Evolutionary conservation across 2,113 vertebrate species (phyloP), one percentile per base, ranked within the genome.

Genomic region (Dunckerocampus dactyliophorus): DNA sequence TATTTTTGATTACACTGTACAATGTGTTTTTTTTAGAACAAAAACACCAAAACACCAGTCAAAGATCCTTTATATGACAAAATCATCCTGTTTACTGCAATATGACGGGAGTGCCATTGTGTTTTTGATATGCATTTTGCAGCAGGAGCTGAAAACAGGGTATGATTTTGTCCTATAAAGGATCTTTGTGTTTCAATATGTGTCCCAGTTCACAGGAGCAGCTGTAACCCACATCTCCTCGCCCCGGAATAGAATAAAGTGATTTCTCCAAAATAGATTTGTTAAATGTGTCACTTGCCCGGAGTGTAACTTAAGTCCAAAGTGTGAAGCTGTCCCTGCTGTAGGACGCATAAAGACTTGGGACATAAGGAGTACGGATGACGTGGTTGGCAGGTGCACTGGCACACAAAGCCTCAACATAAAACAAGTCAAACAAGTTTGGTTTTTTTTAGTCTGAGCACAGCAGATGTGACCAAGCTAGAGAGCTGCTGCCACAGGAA

Each of bases 151-250:
- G 5, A 28, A 28, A 28, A 39, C 37, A 39, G 10, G 11, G 37
- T 28, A 14, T 43, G 13, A 43, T 14, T 43, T 13, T 13, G 3
- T 14, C 13, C 11, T 14, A 43, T 43, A 13, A 14, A 43, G 39
- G 39, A 43, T 43, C 39, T 43, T 13, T 43, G 39, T 24, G 15
- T 16, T 59, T 59, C 31, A 22, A 12, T 59, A 47, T 62, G 45
- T 16, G 71, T 65, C 74, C 77, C 74, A 76, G 56, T 81, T 84
- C 74, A 71, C 65, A 71, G 75, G 46, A 80, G 64, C 76, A 75
- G 80, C 76, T 85, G 82, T 86, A 88, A 86, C 89, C 88, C 72
- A 88, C 79, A 85, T 90, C 82, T 78, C 60, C 47, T 61, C 20
- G 24, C 75, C 69, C 71, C 56, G 77, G 74, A 87, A 83, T 77